Conservation (phyloP, 2,888 invertebrate species). For the Drosophila vallismaia region DNA sequence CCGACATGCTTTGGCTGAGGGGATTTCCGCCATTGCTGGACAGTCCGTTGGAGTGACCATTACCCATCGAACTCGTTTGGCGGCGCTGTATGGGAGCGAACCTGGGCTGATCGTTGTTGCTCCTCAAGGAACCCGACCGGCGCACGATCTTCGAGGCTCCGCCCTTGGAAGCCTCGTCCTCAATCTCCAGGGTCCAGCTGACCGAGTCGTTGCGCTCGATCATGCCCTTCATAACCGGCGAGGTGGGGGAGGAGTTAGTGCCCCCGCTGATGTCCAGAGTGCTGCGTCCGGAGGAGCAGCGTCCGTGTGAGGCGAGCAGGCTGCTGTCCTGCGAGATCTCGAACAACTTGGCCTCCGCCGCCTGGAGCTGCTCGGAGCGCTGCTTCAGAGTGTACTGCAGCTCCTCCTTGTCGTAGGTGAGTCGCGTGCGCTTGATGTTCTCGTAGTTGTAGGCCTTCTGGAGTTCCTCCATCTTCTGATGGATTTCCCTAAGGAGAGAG, state of each 20-base stretch:
- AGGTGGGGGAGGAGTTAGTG: constrained; percentile 86
- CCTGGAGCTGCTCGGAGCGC: constrained; percentile 88
- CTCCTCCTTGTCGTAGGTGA: constrained; percentile 94
- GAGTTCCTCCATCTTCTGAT: constrained; percentile 89
- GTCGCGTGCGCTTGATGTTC: constrained; percentile 90
- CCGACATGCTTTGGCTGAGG: constrained; percentile 85
- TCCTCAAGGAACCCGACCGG: constrained; percentile 87
- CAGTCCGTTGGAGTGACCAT: constrained; percentile 22
- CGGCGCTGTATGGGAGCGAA: constrained; percentile 82
- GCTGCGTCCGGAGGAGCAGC: constrained; percentile 51
- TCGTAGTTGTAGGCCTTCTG: constrained; percentile 90
- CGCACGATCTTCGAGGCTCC: constrained; percentile 89
- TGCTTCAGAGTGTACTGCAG: constrained; percentile 93
- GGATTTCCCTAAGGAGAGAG: constrained; percentile 85
- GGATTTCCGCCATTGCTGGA: constrained; percentile 69
- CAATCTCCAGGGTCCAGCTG: constrained; percentile 93
- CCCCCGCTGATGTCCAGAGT: constrained; percentile 46
- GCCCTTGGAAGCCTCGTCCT: constrained; percentile 89
- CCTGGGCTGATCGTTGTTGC: constrained; percentile 82
- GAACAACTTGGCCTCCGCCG: constrained; percentile 78
- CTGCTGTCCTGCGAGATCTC: constrained; percentile 67
- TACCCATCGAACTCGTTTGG: constrained; percentile 75
- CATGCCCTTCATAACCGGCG: constrained; percentile 92
- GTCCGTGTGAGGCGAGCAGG: constrained; percentile 35
- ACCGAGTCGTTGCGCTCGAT: constrained; percentile 94